Evolutionary conservation across 2,888 invertebrate species (phyloP).

Genomic region (Zeuzera pyrina): DNA sequence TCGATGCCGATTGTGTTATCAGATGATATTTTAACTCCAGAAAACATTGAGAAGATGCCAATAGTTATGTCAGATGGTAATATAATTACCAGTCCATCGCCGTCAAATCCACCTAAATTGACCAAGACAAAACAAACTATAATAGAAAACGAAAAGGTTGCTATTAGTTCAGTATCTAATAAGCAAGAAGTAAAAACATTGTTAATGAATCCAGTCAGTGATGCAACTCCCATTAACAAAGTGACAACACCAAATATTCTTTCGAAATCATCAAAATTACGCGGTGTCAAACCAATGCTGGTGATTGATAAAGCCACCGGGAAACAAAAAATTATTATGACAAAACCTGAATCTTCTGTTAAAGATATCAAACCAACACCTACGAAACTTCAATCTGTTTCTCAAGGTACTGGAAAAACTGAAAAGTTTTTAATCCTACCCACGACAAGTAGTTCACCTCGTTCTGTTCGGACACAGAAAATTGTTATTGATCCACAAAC

Average conservation of each 20-base stretch:
- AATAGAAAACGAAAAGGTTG: constrained; percentile 42
- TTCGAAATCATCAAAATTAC: constrained; percentile 59
- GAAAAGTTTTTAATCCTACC: constrained; percentile 64
- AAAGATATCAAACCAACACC: constrained; percentile 44
- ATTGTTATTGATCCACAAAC: constrained; percentile 65
- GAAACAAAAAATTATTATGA: constrained; percentile 63
- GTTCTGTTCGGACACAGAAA: constrained; percentile 54
- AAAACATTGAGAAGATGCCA: constrained; percentile 79
- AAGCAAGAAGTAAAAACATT: constrained; percentile 56
- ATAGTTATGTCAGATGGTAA: constrained; percentile 70
- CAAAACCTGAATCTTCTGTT: constrained; percentile 43
- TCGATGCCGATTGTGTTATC: constrained; percentile 84
- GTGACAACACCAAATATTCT: constrained; percentile 61
- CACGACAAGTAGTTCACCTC: constrained; percentile 37
- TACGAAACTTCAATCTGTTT: constrained; percentile 13
- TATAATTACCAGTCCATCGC: constrained; percentile 38
- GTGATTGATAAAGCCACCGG: constrained; percentile 62
- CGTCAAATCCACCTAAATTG: constrained; percentile 32
- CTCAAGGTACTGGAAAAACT: constrained; percentile 41
- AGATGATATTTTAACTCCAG: constrained; percentile 79
- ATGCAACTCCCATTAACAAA: constrained; percentile 35
- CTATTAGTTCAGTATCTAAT: constrained; percentile 28
- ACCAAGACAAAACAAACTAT: constrained; percentile 35
- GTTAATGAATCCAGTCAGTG: constrained; percentile 41
- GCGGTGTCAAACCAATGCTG: constrained; percentile 59